phyloP scores from a whole-genome alignment of 2,113 vertebrate genomes.

The Chloropsis cyanopogon region DNA sequence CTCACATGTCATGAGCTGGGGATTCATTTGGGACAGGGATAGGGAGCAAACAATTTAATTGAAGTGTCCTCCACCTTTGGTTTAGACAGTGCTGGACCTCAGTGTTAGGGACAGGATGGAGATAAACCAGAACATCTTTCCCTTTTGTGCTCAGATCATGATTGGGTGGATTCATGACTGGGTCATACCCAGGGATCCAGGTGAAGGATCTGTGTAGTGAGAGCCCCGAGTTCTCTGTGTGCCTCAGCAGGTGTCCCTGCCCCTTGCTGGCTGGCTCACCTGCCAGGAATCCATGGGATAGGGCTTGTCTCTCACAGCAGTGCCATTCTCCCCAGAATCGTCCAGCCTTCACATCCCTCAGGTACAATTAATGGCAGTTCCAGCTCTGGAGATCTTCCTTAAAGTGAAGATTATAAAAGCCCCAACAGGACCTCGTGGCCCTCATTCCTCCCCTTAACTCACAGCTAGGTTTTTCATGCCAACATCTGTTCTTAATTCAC shows the following conservation, averaged over 20 bases:
- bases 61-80: background rate
- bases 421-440: background rate
- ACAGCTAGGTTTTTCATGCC: background rate
- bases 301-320: background rate
- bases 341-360: background rate
- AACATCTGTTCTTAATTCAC: background rate
- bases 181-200: accelerated
- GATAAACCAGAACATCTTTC: background rate
- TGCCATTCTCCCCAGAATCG: accelerated
- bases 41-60: background rate
- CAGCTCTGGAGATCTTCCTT: background rate
- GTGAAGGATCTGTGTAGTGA: background rate
- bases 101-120: background rate
- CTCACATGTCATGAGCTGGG: background rate
- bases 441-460: background rate
- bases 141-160: background rate
- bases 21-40: background rate
- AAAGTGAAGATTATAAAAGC: background rate
- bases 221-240: background rate
- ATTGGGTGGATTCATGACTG: background rate
- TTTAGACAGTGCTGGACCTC: background rate
- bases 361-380: background rate
- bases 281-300: accelerated
- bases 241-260: background rate
- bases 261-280: background rate